These are phyloP conservation scores for Gobio gobio DNA, from an alignment of 2,113 vertebrate species.

Conservation along the genomic window DNA sequence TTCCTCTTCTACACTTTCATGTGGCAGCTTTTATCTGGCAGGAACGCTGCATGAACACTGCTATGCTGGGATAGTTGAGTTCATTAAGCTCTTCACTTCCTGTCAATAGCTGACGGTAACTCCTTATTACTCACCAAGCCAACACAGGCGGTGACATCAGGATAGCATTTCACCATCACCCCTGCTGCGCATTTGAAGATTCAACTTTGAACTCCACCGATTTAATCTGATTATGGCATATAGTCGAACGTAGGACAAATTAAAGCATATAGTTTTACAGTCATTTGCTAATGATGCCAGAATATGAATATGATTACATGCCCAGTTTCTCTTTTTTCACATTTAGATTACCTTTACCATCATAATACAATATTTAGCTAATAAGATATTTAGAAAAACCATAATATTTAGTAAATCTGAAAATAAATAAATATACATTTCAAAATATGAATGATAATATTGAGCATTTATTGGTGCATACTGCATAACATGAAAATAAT, in stretches of 20 bases:
- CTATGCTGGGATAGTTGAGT: slow-evolving; percentile 65
- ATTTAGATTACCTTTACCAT: no score
- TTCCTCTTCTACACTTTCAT: slow-evolving; percentile 38
- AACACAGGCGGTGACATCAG: slow-evolving; percentile 64
- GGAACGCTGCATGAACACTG: slow-evolving; percentile 53
- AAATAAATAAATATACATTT: neutral
- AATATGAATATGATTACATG: neutral
- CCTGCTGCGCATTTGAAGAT: slow-evolving; percentile 19
- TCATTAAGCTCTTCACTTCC: slow-evolving; percentile 76
- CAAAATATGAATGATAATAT: neutral
- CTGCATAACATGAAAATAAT: no score
- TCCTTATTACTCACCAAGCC: slow-evolving; percentile 68
- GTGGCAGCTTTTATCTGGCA: slow-evolving; percentile 65
- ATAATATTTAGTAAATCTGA: neutral
- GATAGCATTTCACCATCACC: neutral
- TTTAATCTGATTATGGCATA: neutral
- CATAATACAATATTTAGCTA: neutral
- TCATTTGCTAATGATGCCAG: neutral
- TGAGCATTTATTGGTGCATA: neutral
- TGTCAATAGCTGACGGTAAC: slow-evolving; percentile 71
- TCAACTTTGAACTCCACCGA: slow-evolving; percentile 24
- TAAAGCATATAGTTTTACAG: neutral
- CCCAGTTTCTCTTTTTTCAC: no score
- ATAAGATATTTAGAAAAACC: no score
- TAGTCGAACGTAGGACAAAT: neutral